A percentile compares a stretch with the other conserved stretches of the same genome.
Conservation (phyloP, 2,113 vertebrate genomes). For the Siphamia tubifer region DNA sequence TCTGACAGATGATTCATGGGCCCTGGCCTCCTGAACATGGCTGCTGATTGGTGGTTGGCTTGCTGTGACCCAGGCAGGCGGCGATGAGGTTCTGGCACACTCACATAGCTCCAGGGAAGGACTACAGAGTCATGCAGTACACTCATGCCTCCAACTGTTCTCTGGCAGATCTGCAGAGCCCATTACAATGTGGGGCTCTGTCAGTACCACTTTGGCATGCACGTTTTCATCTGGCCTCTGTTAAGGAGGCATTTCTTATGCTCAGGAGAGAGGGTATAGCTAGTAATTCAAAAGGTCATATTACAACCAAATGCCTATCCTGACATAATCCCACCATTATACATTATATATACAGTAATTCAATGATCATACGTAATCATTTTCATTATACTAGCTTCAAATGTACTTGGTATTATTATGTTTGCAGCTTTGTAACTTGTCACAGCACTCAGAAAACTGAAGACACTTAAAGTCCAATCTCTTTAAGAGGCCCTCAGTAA, state of each 20-base stretch:
- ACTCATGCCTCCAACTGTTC: slow-evolving; percentile 40
- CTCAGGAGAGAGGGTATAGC: neutral
- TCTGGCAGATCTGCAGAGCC: slow-evolving; percentile 36
- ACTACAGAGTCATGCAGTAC: slow-evolving; percentile 62
- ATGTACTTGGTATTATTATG: too few species aligned
- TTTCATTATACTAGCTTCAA: too few species aligned
- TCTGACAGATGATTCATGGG: slow-evolving; percentile 68
- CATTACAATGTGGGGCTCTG: slow-evolving; percentile 20
- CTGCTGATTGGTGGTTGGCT: slow-evolving; percentile 63
- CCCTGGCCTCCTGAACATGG: slow-evolving; percentile 47
- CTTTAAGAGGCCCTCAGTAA: neutral
- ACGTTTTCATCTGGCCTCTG: slow-evolving; percentile 13
- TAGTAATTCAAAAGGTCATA: neutral
- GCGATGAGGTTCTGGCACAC: slow-evolving; percentile 64
- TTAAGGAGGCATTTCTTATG: neutral
- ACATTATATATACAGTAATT: too few species aligned
- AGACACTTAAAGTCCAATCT: too few species aligned
- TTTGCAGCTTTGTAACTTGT: too few species aligned
- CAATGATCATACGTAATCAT: too few species aligned
- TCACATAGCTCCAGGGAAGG: slow-evolving; percentile 71
- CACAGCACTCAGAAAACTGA: neutral
- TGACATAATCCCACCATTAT: too few species aligned
- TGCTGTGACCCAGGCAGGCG: slow-evolving; percentile 55
- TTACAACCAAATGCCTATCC: too few species aligned
- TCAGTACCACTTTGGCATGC: slow-evolving; percentile 18